phyloP scores from a whole-genome alignment of 2,888 invertebrate species.

The Conomelus anceps region DNA sequence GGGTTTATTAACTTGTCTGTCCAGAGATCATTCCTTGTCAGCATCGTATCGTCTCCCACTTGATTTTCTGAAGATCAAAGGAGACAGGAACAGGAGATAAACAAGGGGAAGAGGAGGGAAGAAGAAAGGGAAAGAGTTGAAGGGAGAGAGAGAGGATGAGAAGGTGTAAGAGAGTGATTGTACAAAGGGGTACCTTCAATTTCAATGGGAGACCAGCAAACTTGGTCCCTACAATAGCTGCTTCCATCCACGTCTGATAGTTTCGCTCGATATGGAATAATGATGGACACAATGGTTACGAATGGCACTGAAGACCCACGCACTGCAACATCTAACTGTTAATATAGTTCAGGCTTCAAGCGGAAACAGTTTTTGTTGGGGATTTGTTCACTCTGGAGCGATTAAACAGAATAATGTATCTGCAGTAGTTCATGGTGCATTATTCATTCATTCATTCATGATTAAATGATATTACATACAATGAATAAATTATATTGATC shows the following conservation, averaged over 20 bases:
- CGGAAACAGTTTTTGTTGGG: background rate
- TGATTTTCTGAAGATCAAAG: background rate
- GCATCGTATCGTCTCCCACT: background rate
- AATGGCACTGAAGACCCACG: background rate
- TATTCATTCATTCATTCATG: no score
- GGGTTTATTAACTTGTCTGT: background rate
- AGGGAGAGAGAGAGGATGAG: background rate
- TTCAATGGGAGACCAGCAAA: background rate
- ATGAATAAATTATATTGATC: no score
- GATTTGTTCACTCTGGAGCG: background rate
- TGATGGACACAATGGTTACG: background rate
- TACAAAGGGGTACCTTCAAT: background rate
- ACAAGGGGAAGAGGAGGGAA: background rate
- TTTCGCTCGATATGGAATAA: background rate
- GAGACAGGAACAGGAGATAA: background rate
- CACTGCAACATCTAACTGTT: background rate
- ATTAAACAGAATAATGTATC: background rate
- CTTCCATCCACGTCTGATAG: background rate
- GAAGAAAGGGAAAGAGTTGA: background rate
- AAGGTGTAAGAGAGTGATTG: background rate
- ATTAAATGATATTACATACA: no score
- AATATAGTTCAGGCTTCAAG: background rate
- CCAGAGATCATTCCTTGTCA: background rate
- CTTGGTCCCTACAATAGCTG: background rate
- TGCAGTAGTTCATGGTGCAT: no score